A percentile compares a stretch with the other conserved stretches of the same genome.
These are phyloP conservation scores for Agapornis canus DNA, from an alignment of 2,797 vertebrate species.

Conservation along the genomic window DNA sequence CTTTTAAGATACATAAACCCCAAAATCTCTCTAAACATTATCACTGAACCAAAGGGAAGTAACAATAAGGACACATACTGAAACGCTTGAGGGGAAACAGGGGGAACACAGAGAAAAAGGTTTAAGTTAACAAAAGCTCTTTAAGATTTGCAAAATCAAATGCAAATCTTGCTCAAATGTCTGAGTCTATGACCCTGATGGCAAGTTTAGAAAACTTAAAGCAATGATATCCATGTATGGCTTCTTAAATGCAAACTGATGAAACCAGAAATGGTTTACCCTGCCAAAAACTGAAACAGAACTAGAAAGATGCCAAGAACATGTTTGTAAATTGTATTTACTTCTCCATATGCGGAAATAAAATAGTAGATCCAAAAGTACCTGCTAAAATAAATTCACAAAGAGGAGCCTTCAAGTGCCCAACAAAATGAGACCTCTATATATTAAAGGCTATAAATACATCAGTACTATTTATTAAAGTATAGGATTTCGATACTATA, in stretches of 20 bases:
- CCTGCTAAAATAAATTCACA: neutral
- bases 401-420: neutral
- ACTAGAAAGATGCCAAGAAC: slow-evolving; percentile 38
- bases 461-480: neutral
- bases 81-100: neutral
- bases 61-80: neutral
- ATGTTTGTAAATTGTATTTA: slow-evolving; percentile 44
- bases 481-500: neutral
- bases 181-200: neutral
- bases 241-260: slow-evolving; percentile 29
- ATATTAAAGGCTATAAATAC: neutral
- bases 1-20: neutral
- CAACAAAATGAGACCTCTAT: neutral
- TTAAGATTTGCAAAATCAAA: neutral
- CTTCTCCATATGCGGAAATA: slow-evolving; percentile 25
- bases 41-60: neutral
- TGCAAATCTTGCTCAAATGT: neutral
- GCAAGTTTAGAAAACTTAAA: slow-evolving; percentile 6
- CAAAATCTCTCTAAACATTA: neutral
- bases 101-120: neutral
- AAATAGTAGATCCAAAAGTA: slow-evolving; percentile 8
- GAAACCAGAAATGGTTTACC: slow-evolving; percentile 25
- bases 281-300: slow-evolving; percentile 45
- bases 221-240: slow-evolving; percentile 33
- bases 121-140: neutral